Evolutionary conservation across 1,140 invertebrate genomes (phyloP).

Genomic region (Musca vetustissima): DNA sequence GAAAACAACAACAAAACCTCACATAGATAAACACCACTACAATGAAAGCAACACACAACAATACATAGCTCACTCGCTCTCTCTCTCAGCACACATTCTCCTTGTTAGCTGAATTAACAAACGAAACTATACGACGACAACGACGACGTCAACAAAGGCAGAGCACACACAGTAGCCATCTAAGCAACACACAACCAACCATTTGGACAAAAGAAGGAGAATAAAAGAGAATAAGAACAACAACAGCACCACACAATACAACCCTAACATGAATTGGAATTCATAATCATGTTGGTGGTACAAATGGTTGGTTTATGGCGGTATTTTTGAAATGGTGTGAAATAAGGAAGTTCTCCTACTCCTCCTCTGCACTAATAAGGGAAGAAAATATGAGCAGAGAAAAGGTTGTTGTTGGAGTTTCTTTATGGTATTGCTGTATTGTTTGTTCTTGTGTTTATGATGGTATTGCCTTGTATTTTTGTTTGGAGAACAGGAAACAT

Average conservation of each 20-base stretch:
- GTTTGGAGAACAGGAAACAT: background rate
- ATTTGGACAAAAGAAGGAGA: background rate
- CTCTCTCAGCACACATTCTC: background rate
- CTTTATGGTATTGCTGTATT: background rate
- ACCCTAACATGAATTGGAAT: no score
- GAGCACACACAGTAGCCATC: no score
- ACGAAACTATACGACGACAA: no score
- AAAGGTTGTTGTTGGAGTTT: background rate
- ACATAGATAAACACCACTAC: slow-evolving; percentile 17
- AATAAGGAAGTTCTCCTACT: slow-evolving; percentile 12
- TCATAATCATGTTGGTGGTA: no score
- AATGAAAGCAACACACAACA: background rate
- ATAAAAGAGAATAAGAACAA: background rate
- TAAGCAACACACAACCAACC: no score
- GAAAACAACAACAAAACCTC: background rate
- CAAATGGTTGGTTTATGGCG: background rate
- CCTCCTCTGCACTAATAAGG: background rate
- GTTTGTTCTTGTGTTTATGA: no score
- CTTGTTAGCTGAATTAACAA: no score
- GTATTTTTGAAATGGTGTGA: slow-evolving; percentile 11
- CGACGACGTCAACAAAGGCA: background rate
- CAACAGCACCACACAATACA: no score
- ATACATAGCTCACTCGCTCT: background rate
- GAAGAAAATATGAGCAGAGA: background rate
- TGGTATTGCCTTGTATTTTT: no score